A percentile compares a stretch with the other conserved stretches of the same genome.
Conservation (phyloP, 2,113 vertebrate genomes). For the Calypte anna region DNA sequence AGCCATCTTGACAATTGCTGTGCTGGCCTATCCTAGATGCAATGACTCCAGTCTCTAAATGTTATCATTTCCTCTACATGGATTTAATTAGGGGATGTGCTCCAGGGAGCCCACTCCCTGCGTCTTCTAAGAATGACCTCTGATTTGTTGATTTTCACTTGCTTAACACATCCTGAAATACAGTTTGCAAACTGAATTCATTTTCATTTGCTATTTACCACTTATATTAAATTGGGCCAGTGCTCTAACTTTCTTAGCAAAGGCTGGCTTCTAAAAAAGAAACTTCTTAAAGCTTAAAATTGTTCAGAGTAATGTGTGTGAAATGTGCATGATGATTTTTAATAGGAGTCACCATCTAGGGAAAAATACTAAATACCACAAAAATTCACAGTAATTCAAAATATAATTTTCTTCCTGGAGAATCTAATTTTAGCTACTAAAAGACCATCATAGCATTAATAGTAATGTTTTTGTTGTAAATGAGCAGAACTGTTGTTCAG, state of each 20-base stretch:
- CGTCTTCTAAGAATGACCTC: conserved; percentile 9
- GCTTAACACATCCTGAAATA: conserved; percentile 27
- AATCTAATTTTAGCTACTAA: conserved; percentile 7
- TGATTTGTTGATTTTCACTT: neutral
- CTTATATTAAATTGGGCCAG: neutral
- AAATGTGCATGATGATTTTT: conserved; percentile 52
- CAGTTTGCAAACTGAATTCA: conserved; percentile 43
- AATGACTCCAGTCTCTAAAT: neutral
- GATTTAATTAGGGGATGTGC: conserved; percentile 9
- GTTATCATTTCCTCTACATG: neutral
- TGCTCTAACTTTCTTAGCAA: neutral
- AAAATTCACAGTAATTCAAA: conserved; percentile 38
- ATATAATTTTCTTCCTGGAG: neutral
- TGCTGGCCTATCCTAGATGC: neutral
- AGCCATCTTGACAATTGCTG: neutral
- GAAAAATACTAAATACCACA: conserved; percentile 29
- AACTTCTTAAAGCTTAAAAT: conserved; percentile 7
- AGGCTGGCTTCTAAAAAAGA: neutral
- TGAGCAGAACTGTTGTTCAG: neutral
- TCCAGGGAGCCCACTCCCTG: neutral
- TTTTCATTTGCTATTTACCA: conserved; percentile 20
- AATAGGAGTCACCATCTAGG: neutral
- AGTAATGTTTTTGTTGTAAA: neutral
- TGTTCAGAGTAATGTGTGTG: conserved; percentile 12
- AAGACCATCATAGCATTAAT: neutral